Conservation (phyloP, 2,113 vertebrate species). For the Platanista minor region DNA sequence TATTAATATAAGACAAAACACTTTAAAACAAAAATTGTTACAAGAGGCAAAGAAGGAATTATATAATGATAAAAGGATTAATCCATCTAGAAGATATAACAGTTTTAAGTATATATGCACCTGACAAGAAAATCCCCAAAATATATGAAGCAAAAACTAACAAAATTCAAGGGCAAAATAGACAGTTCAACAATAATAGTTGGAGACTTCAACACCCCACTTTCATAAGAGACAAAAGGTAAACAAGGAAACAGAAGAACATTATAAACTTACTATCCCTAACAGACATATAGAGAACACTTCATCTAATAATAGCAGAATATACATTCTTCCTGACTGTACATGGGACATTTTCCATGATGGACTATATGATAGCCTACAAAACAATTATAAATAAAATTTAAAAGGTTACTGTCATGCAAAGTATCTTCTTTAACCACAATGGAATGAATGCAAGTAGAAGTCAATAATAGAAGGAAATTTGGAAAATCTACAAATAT, state of each 20-base stretch:
- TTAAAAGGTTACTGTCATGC: not conserved
- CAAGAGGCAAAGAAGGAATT: not conserved
- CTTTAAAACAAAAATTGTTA: not conserved
- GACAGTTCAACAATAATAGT: not conserved
- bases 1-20: not conserved
- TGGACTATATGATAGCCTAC: not conserved
- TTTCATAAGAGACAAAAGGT: not conserved
- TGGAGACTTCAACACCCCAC: not conserved
- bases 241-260: not conserved
- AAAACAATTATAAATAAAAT: not conserved
- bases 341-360: not conserved
- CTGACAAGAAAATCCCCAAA: not conserved
- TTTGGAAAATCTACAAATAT: not conserved
- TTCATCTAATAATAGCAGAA: not conserved
- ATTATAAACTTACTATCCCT: not conserved
- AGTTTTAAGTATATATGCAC: not conserved
- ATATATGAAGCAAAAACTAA: not conserved
- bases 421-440: not conserved
- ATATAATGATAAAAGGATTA: not conserved
- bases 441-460: not conserved
- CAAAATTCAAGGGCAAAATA: not conserved
- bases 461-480: not conserved
- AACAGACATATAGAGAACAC: not conserved
- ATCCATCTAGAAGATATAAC: not conserved
- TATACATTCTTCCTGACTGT: not conserved